Evolutionary conservation across 2,113 vertebrate species (phyloP).

Genomic region (Myiagra hebetior): DNA sequence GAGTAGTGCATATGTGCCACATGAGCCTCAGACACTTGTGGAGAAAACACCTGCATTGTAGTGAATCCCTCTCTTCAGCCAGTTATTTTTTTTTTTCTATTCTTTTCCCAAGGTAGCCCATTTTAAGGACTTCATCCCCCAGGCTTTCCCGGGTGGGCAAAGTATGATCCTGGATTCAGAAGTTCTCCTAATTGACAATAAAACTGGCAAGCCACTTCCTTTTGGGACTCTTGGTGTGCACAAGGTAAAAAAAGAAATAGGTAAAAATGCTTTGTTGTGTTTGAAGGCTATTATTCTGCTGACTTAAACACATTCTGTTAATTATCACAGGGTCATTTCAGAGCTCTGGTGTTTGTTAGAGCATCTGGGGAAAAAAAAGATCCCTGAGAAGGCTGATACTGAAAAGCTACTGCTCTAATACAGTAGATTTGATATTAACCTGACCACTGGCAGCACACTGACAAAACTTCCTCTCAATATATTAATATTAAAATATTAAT

Average conservation of each 20-base stretch:
- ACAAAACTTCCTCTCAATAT: neutral
- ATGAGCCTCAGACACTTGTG: neutral
- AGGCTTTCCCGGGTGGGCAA: constrained; percentile 89
- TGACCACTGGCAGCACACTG: neutral
- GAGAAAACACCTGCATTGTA: neutral
- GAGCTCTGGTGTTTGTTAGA: neutral
- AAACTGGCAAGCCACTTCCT: constrained; percentile 91
- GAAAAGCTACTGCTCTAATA: neutral
- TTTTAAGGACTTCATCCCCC: constrained; percentile 95
- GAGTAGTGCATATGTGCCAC: neutral
- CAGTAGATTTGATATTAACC: neutral
- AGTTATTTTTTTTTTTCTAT: neutral
- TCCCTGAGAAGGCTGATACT: neutral
- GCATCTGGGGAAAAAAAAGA: neutral
- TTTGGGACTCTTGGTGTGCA: constrained; percentile 94
- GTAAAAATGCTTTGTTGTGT: neutral
- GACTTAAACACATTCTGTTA: neutral
- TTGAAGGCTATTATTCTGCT: neutral
- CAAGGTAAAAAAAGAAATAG: constrained; percentile 78
- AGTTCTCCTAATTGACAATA: constrained; percentile 94
- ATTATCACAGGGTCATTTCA: neutral
- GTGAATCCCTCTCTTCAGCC: neutral
- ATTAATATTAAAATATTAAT: neutral
- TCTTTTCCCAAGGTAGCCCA: constrained; percentile 84
- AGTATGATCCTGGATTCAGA: constrained; percentile 97